Evolutionary conservation across 2,797 vertebrate genomes (phyloP).

Genomic region (Ptychobarbus kaznakovi): DNA sequence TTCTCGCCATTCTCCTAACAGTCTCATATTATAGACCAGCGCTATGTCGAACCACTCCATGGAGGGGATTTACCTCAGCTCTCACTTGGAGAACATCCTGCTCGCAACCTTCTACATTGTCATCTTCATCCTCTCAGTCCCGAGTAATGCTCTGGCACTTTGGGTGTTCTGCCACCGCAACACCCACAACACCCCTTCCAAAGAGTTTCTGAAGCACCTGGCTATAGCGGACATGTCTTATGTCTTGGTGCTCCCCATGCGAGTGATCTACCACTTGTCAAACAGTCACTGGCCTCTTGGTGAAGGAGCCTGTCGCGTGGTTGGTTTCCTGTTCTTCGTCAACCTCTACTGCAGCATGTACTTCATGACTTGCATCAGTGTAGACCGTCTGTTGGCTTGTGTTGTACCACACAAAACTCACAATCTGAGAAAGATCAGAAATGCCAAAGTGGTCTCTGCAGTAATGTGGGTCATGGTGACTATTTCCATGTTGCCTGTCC

Average conservation of each 20-base stretch:
- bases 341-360: slow-evolving; percentile 82
- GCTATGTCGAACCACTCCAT: slow-evolving; percentile 65
- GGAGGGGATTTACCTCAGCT: slow-evolving; percentile 42
- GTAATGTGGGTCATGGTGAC: slow-evolving; percentile 71
- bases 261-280: slow-evolving; percentile 75
- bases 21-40: slow-evolving; percentile 38
- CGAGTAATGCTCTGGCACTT: slow-evolving; percentile 75
- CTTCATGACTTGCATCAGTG: slow-evolving; percentile 77
- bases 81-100: slow-evolving; percentile 66
- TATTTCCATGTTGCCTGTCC: slow-evolving; percentile 67
- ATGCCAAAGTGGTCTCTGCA: slow-evolving; percentile 67
- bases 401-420: slow-evolving; percentile 67
- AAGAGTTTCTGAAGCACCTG: slow-evolving; percentile 75
- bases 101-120: slow-evolving; percentile 75
- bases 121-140: slow-evolving; percentile 75
- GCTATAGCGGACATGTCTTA: slow-evolving; percentile 78
- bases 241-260: slow-evolving; percentile 76
- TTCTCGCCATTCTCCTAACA: slow-evolving; percentile 35
- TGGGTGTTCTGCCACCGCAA: slow-evolving; percentile 73
- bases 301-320: slow-evolving; percentile 67
- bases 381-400: slow-evolving; percentile 77
- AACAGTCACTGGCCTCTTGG: slow-evolving; percentile 74
- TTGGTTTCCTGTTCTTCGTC: slow-evolving; percentile 78
- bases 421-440: slow-evolving; percentile 65
- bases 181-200: slow-evolving; percentile 64